Base-by-base conservation (phyloP, 2,888 invertebrate genomes). In the Drosophila putrida region DNA sequence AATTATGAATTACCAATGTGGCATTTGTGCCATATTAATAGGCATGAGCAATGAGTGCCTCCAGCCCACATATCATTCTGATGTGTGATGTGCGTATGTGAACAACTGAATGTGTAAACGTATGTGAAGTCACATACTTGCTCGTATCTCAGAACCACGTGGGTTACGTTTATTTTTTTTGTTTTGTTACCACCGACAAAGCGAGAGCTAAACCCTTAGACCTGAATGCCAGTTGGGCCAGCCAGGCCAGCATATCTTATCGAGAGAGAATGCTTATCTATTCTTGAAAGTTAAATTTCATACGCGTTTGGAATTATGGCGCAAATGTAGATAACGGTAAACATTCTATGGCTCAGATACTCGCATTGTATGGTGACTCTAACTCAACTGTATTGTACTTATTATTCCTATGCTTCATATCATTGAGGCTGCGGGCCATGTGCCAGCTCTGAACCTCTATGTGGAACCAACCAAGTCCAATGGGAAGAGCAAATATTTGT, bases 281-380 rank as follows among this genome's bases (percentile, higher is more conserved):
- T 50, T 61, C 64, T 77, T 61, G 71, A 75, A 88, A 74, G 73
- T 71, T 82, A 44, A 79, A 61, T 74, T 83, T 74, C 66, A 80
- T 82, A 77, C 63, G 66, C 76, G 65, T 66, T 71, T 51, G 46
- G 80, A 71, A 71, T 74, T 85, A 82, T 85, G 82, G 71, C 80
- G 61, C 61, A 85, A 82, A 79, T 53, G 71, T 62, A 67, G 88
- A 82, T 88, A 85, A 79, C 71, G 69, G 49, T 64, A 41, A 73
- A 59, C 36, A 53, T 8, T n/a, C 35, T 44, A 10, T 46, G 15
- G 41, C 6, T 5, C 20, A 20, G 13, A 15, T 47, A n/a, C 33
- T 28, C 20, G 20, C 20, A 20, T 20, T 20, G 20, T 20, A 2
- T 20, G 20, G 20, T 25, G 13, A 31, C n/a, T 31, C 11, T 10